These are phyloP conservation scores for Knipowitschia caucasica DNA, from an alignment of 2,797 vertebrate genomes.

Conservation along the genomic window DNA sequence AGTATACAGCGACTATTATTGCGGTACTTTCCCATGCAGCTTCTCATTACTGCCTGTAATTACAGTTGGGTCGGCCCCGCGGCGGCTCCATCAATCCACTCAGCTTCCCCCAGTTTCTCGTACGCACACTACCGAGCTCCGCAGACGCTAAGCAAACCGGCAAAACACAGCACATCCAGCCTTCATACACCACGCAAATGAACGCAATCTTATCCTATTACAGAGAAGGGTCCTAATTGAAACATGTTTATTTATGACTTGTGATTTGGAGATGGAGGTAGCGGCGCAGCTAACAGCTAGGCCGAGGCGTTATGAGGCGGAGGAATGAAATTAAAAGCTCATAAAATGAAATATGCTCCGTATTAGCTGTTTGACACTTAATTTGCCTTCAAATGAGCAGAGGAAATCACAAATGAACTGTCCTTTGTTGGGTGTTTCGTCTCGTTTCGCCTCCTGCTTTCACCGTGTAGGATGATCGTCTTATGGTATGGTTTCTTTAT, in stretches of 20 bases:
- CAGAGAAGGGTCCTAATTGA: conserved; percentile 88
- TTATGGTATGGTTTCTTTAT: conserved; percentile 89
- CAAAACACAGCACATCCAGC: conserved; percentile 61
- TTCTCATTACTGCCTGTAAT: conserved; percentile 95
- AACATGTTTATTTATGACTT: conserved; percentile 96
- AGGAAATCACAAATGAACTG: conserved; percentile 99
- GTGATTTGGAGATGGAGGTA: conserved; percentile 73
- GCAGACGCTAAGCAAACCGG: conserved; percentile 69
- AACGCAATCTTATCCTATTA: conserved; percentile 86
- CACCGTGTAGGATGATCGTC: conserved; percentile 90
- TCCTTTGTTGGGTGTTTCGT: conserved; percentile 89
- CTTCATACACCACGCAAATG: conserved; percentile 68
- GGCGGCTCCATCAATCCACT: conserved; percentile 93
- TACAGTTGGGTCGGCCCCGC: conserved; percentile 90
- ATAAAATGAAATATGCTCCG: conserved; percentile 99
- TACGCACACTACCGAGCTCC: conserved; percentile 71
- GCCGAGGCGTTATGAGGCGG: conserved; percentile 84
- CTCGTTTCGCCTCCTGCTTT: conserved; percentile 78
- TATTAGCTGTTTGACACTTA: conserved; percentile 99
- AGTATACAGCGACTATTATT: conserved; percentile 94
- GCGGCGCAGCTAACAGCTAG: conserved; percentile 75
- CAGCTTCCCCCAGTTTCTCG: conserved; percentile 68
- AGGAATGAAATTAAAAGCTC: conserved; percentile 99
- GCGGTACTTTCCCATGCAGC: conserved; percentile 87
- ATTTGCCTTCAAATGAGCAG: conserved; percentile 99